phyloP scores from a whole-genome alignment of 2,888 invertebrate genomes.

The Caradrina clavipalpis region DNA sequence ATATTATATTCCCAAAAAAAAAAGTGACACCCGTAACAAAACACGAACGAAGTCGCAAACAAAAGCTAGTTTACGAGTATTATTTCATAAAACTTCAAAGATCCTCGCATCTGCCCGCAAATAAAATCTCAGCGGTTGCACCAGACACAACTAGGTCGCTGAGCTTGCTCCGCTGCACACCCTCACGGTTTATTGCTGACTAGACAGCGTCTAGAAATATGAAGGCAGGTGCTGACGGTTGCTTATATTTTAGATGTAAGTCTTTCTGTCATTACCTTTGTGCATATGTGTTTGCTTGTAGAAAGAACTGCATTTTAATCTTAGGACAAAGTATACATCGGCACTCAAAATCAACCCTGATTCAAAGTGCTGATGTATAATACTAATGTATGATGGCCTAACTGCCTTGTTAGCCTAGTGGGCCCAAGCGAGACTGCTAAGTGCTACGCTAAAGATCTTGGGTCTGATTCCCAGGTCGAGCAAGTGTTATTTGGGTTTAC shows the following conservation, averaged over 20 bases:
- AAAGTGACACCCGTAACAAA: no score
- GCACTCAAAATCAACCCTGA: no score
- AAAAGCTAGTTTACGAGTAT: neutral
- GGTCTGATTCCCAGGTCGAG: no score
- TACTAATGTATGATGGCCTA: no score
- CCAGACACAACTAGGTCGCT: conserved; percentile 31
- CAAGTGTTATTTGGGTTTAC: no score
- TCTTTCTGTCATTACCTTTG: conserved; percentile 27
- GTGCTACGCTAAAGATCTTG: no score
- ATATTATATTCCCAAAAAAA: no score
- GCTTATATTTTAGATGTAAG: conserved; percentile 29
- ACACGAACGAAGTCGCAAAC: no score
- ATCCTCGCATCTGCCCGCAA: neutral
- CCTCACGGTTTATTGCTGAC: conserved; percentile 32
- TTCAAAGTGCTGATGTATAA: no score
- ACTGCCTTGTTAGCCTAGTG: no score
- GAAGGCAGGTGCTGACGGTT: conserved; percentile 18
- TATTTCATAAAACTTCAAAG: neutral
- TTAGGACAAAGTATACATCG: neutral
- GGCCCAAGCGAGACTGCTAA: no score
- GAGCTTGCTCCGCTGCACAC: conserved; percentile 23
- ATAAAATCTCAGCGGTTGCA: conserved; percentile 16
- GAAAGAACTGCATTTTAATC: conserved; percentile 6
- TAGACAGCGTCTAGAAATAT: conserved; percentile 29
- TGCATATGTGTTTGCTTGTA: conserved; percentile 27